Evolutionary conservation across 2,113 vertebrate genomes (phyloP).

Genomic region (Triplophysa tibetana): DNA sequence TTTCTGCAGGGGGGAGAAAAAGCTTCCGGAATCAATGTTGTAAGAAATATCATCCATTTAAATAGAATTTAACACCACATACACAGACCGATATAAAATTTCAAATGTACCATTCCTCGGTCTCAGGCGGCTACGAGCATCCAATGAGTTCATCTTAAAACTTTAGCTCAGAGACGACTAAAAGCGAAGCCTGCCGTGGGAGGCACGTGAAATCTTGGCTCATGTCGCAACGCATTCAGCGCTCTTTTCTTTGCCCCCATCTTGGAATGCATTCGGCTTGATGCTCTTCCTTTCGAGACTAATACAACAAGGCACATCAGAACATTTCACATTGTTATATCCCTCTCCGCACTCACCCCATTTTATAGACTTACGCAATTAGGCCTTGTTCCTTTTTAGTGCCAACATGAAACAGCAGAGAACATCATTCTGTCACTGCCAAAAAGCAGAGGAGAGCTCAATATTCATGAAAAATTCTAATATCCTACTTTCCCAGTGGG

Average conservation of each 20-base stretch:
- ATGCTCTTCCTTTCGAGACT: slow-evolving; percentile 30
- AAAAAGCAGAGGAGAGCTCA: slow-evolving; percentile 51
- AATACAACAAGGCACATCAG: slow-evolving; percentile 42
- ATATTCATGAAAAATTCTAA: slow-evolving; percentile 61
- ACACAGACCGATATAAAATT: slow-evolving; percentile 38
- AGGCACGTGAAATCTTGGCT: slow-evolving; percentile 1
- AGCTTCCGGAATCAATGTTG: slow-evolving; percentile 50
- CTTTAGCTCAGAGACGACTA: not conserved
- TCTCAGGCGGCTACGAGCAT: not conserved
- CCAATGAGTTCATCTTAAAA: not conserved
- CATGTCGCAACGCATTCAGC: slow-evolving; percentile 38
- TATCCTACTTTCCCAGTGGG: slow-evolving; percentile 50
- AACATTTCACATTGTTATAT: slow-evolving; percentile 49
- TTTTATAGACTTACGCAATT: slow-evolving; percentile 56
- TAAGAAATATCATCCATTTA: slow-evolving; percentile 41
- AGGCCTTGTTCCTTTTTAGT: slow-evolving; percentile 49
- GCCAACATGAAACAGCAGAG: slow-evolving; percentile 50
- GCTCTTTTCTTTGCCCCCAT: slow-evolving; percentile 29
- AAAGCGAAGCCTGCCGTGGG: slow-evolving; percentile 31
- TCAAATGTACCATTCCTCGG: not conserved
- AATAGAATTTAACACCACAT: slow-evolving; percentile 39
- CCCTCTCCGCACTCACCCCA: slow-evolving; percentile 28
- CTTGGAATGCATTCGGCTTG: slow-evolving; percentile 35
- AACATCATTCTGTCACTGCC: slow-evolving; percentile 47
- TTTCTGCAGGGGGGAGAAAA: slow-evolving; percentile 24